Percentiles rank a stretch among this genome's conserved stretches.
Evolutionary conservation across 2,888 invertebrate species (phyloP).

Genomic region (Epiblema foenella): DNA sequence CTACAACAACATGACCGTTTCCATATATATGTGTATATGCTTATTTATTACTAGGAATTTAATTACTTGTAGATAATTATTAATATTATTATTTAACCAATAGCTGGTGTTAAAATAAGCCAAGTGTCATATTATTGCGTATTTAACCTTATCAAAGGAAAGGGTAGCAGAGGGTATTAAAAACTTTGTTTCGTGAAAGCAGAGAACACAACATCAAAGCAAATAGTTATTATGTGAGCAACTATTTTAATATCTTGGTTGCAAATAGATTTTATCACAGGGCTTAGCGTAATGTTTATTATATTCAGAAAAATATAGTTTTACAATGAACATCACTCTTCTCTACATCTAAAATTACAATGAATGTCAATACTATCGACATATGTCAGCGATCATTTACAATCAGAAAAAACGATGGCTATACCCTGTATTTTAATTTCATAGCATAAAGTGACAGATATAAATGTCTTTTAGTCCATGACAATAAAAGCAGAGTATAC

Average conservation of each 20-base stretch:
- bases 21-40: background rate
- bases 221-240: background rate
- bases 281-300: slow-evolving; percentile 63
- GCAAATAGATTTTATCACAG: slow-evolving; percentile 70
- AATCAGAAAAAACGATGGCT: slow-evolving; percentile 32
- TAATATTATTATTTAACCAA: no score
- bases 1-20: background rate
- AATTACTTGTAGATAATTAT: no score
- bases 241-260: slow-evolving; percentile 58
- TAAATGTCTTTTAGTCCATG: no score
- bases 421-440: no score
- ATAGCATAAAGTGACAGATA: no score
- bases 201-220: slow-evolving; percentile 1
- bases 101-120: background rate
- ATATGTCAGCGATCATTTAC: slow-evolving; percentile 16
- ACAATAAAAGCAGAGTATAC: background rate
- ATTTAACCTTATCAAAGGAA: slow-evolving; percentile 9
- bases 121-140: background rate
- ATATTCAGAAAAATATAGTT: slow-evolving; percentile 67
- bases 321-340: slow-evolving; percentile 48
- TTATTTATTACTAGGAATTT: no score
- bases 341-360: slow-evolving; percentile 52
- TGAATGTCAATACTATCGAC: slow-evolving; percentile 20
- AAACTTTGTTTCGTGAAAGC: background rate
- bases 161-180: background rate